Conservation (phyloP, 1,140 invertebrate genomes). For the Diprion similis region DNA sequence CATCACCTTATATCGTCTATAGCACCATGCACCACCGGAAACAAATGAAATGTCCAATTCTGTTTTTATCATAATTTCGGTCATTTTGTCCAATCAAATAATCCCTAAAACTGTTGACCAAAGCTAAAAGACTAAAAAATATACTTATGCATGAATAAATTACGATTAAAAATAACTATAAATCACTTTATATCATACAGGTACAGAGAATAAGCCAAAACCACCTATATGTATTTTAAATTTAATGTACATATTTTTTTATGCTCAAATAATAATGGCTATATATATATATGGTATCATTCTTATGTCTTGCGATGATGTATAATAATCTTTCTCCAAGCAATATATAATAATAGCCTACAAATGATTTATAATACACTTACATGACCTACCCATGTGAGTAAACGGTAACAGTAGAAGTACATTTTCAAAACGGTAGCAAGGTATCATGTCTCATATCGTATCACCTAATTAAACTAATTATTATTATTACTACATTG, state of each 20-base stretch:
- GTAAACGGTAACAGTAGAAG: not conserved
- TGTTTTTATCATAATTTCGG: no score
- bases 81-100: no score
- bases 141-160: no score
- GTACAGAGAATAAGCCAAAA: constrained; percentile 5
- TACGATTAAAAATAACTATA: not conserved
- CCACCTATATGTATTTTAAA: not conserved
- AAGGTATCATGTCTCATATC: not conserved
- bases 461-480: not conserved
- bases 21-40: no score
- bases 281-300: not conserved
- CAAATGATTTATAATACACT: not conserved
- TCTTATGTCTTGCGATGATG: not conserved
- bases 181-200: constrained; percentile 2
- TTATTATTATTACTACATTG: no score
- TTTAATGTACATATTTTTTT: not conserved
- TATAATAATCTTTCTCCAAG: not conserved
- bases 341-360: not conserved
- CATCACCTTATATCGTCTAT: no score
- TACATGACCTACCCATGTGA: not conserved
- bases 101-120: no score
- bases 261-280: not conserved
- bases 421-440: no score
- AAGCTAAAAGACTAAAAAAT: no score
- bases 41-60: no score